Conservation (phyloP, 2,888 invertebrate species). For the Crepidodera aurea region DNA sequence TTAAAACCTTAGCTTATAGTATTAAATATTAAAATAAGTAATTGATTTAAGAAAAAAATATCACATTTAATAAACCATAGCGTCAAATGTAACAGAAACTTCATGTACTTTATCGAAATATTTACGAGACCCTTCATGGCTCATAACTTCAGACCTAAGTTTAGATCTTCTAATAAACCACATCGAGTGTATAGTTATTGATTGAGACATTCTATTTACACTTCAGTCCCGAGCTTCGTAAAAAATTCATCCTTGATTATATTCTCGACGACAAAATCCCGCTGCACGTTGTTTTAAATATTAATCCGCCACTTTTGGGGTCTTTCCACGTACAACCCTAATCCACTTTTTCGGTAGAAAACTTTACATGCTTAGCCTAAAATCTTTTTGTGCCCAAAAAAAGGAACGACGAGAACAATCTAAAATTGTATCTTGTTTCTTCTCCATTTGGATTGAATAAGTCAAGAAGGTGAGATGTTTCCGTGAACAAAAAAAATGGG, state of each 20-base stretch:
- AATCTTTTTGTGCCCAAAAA: background rate
- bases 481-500: no score
- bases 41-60: no score
- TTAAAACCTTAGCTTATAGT: no score
- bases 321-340: slow-evolving; percentile 14
- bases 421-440: background rate
- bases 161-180: background rate
- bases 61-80: no score
- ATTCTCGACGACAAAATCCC: slow-evolving; percentile 5
- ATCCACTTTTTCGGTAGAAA: slow-evolving; percentile 18
- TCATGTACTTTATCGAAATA: no score
- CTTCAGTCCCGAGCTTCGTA: background rate
- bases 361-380: slow-evolving; percentile 2
- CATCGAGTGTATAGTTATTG: background rate
- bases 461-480: no score
- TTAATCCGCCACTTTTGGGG: slow-evolving; percentile 12
- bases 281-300: slow-evolving; percentile 14
- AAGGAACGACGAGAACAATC: background rate
- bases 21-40: no score
- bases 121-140: no score
- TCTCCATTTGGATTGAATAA: background rate
- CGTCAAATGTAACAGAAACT: no score
- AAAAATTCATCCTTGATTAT: slow-evolving; percentile 15
- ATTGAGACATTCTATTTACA: background rate
- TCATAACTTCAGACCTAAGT: no score